A percentile compares a stretch with the other conserved stretches of the same genome.
Evolutionary conservation across 1,140 invertebrate species (phyloP).

Genomic region (Drosophila melanogaster): Release_6_plus_ISO1_MT NC_004354.4:11699001-11699500

Average conservation of each 20-base stretch:
- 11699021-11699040: constrained; percentile 34
- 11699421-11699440: constrained; percentile 63
- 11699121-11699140: background rate
- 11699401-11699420: constrained; percentile 88
- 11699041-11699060: constrained; percentile 2
- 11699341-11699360: constrained; percentile 91
- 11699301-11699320: constrained; percentile 63
- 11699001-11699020: constrained; percentile 23
- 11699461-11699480: constrained; percentile 37
- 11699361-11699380: constrained; percentile 89
- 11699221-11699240: constrained; percentile 74
- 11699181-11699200: constrained; percentile 53
- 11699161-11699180: constrained; percentile 5
- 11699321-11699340: constrained; percentile 95
- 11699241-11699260: constrained; percentile 50
- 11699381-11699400: constrained; percentile 92
- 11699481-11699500: constrained; percentile 18
- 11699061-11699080: constrained; percentile 21
- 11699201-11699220: constrained; percentile 67
- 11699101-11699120: constrained; percentile 1
- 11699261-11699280: constrained; percentile 40
- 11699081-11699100: constrained; percentile 17
- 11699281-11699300: constrained; percentile 29
- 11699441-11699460: constrained; percentile 26
- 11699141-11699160: background rate